Percentiles rank a stretch among this genome's conserved stretches.
These are phyloP conservation scores for Neosilurus mollespiculum DNA, from an alignment of 2,797 vertebrate genomes.

Conservation along the genomic window DNA sequence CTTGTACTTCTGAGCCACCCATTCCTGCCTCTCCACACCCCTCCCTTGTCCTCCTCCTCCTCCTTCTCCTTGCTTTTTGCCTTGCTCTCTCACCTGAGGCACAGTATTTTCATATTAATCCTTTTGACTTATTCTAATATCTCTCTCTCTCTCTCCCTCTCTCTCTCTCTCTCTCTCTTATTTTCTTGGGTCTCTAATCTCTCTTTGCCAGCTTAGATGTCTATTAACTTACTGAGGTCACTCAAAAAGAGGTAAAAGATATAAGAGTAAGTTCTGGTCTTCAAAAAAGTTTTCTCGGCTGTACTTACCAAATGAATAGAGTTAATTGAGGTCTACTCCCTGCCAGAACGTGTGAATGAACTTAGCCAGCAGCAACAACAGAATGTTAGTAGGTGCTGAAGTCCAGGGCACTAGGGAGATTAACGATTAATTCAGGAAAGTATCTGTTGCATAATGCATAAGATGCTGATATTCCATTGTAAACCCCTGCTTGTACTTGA, in stretches of 20 bases:
- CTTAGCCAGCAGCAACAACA: slow-evolving; percentile 18
- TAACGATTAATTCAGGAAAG: slow-evolving; percentile 29
- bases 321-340: slow-evolving; percentile 9
- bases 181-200: slow-evolving; percentile 16
- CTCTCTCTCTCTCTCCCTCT: background rate
- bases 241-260: background rate
- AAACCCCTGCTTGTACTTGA: background rate
- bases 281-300: background rate
- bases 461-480: slow-evolving; percentile 1
- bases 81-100: slow-evolving; percentile 30
- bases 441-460: background rate
- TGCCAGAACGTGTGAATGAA: background rate
- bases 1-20: slow-evolving; percentile 23
- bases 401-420: slow-evolving; percentile 33
- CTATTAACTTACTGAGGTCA: background rate
- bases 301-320: slow-evolving; percentile 21
- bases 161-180: too few relatives aligned
- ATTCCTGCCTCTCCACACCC: background rate
- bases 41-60: slow-evolving; percentile 6
- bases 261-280: slow-evolving; percentile 24
- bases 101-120: slow-evolving; percentile 18
- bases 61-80: slow-evolving; percentile 7
- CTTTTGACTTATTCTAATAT: slow-evolving; percentile 12
- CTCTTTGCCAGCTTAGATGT: background rate
- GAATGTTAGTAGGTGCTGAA: slow-evolving; percentile 17